These are phyloP conservation scores for Cossypha dichroa DNA, from an alignment of 2,797 vertebrate genomes.

Conservation along the genomic window DNA sequence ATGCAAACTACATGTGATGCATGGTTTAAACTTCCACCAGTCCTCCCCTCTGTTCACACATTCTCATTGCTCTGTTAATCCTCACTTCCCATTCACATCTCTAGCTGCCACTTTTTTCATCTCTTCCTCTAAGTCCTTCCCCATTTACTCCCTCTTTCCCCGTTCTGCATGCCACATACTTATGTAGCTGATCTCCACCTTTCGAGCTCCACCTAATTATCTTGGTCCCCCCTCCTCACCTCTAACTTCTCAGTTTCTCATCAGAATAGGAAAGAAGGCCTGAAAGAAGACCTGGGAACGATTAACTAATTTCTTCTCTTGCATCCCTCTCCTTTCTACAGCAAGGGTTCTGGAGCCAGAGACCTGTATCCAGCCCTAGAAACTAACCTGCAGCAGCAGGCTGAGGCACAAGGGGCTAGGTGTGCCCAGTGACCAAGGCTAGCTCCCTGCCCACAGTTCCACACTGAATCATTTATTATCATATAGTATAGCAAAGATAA, in stretches of 20 bases:
- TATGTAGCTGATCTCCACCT: neutral
- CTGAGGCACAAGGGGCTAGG: neutral
- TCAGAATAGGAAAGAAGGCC: neutral
- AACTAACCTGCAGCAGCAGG: neutral
- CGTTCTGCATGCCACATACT: fast-evolving
- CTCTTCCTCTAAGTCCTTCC: neutral
- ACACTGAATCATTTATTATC: neutral
- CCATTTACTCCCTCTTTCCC: neutral
- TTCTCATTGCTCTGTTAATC: neutral
- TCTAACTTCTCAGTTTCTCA: neutral
- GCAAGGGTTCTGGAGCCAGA: neutral
- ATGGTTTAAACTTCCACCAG: neutral
- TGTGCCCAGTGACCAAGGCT: neutral
- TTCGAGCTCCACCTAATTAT: neutral
- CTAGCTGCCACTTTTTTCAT: neutral
- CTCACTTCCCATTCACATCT: neutral
- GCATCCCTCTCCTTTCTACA: neutral
- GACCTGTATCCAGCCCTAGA: neutral
- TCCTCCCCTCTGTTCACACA: neutral
- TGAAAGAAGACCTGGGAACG: neutral
- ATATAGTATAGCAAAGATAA: neutral
- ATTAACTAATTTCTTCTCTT: neutral
- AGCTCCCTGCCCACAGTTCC: neutral
- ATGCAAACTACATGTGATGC: neutral
- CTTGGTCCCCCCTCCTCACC: neutral